Conservation (phyloP, 1,140 invertebrate species). For the Drosophila subpulchrella region DNA sequence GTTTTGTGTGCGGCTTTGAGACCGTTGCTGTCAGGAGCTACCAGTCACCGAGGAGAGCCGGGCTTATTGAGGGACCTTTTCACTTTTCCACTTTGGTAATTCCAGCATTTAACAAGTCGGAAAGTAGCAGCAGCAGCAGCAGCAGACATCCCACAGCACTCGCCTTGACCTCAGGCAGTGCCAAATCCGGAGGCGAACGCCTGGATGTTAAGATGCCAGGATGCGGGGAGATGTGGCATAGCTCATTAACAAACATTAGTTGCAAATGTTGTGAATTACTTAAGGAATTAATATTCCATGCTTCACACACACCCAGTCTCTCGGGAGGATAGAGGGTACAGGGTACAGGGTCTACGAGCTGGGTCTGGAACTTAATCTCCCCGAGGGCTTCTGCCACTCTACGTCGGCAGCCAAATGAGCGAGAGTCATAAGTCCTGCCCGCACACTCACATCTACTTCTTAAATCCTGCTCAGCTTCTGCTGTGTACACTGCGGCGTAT, state of each 20-base stretch:
- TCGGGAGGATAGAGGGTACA: neutral
- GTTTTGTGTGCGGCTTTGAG: conserved; percentile 45
- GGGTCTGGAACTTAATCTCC: conserved; percentile 53
- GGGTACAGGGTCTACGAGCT: conserved; percentile 3
- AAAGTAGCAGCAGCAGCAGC: conserved; percentile 35
- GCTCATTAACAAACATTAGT: conserved; percentile 83
- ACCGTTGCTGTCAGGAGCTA: conserved; percentile 18
- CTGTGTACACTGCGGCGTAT: conserved; percentile 57
- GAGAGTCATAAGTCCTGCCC: conserved; percentile 46
- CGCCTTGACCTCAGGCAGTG: conserved; percentile 65
- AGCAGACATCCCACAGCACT: conserved; percentile 48
- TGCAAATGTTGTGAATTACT: conserved; percentile 83
- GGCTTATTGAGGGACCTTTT: conserved; percentile 49
- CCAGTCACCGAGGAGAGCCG: conserved; percentile 18
- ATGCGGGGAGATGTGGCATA: conserved; percentile 33
- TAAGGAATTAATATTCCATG: conserved; percentile 82
- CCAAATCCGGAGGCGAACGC: conserved; percentile 19
- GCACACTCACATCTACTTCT: conserved; percentile 37
- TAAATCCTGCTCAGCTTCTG: conserved; percentile 61
- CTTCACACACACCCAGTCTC: conserved; percentile 52
- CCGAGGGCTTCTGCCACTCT: conserved; percentile 43
- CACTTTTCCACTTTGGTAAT: conserved; percentile 75
- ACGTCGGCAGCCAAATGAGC: conserved; percentile 50
- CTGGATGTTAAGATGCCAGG: conserved; percentile 5
- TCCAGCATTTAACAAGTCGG: conserved; percentile 65